Conservation (phyloP, 2,888 invertebrate species). For the Mesoligia furuncula region DNA sequence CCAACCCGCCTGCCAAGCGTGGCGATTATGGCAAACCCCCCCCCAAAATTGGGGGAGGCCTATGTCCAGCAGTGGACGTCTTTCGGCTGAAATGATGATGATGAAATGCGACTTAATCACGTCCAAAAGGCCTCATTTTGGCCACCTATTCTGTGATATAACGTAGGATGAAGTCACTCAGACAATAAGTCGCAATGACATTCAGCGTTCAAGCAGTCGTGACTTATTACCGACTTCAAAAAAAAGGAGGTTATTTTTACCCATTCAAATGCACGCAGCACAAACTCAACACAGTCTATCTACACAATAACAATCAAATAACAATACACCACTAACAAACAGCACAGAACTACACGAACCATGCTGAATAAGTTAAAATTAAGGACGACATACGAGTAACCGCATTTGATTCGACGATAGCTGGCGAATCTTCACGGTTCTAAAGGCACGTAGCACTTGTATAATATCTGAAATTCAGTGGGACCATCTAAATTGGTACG, state of each 20-base stretch:
- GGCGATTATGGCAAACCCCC: too few species aligned
- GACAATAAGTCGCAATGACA: background rate
- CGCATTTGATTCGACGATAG: conserved; percentile 72
- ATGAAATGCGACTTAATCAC: background rate
- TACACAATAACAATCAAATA: conserved; percentile 16
- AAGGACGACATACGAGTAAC: conserved; percentile 68
- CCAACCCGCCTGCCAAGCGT: too few species aligned
- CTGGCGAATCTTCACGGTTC: conserved; percentile 69
- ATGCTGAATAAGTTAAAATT: conserved; percentile 67
- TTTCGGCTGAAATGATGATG: too few species aligned
- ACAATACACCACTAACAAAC: conserved; percentile 40
- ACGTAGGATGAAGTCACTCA: background rate
- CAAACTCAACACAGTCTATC: background rate
- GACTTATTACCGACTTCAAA: background rate
- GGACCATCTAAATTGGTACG: conserved; percentile 79
- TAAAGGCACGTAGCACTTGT: conserved; percentile 81
- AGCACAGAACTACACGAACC: conserved; percentile 26
- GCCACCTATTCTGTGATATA: background rate
- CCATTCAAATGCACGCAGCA: background rate
- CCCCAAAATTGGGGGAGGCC: too few species aligned
- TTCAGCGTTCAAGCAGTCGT: background rate
- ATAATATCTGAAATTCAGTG: conserved; percentile 81
- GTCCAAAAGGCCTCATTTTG: background rate
- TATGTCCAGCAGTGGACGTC: too few species aligned
- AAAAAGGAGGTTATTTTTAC: background rate